Base-by-base conservation (phyloP, 1,140 invertebrate species). In the Elymnias hypermnestra region DNA sequence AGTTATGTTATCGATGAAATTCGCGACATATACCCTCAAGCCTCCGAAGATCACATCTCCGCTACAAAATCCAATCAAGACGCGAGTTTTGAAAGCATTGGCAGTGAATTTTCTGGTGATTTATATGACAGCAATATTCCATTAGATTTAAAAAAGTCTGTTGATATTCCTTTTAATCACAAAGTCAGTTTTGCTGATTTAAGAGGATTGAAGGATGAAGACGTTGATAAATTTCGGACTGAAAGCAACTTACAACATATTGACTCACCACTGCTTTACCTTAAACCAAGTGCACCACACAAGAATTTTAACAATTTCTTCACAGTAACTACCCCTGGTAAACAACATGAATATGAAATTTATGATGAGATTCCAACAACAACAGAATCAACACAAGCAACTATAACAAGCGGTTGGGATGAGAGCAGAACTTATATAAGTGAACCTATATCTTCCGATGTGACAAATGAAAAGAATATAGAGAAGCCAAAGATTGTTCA, bases 401-500 rank as follows among this genome's bases (percentile, higher is more conserved):
- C 66, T 6, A 15, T 52, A 31, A 44, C 49, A 15, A 61, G 38
- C 48, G 51, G 35, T 40, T 78, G 67, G 65, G 63, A 77, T 28
- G 64, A 69, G 40, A 75, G 48, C 47, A 60, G 49, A 57, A 79
- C 17, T 54, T 79, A 65, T 44, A 67, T 60, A 46, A 59, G 52
- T 36, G 56, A 70, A 45, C 64, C 68, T 26, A 56, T 38, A 61
- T 73, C 35, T 47, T 58, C 60, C 5, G 60, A 72, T 35, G 53
- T 48, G 14, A 59, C 68, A 17, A 57, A 54, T 29, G 56, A 71
- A 46, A 45, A 67, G 64, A 61, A 38, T 46, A 33, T 4, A 64
- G 62, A 35, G 59, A 75, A 45, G n/a, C 74, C 86, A n/a, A 90
- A 89, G 68, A 78, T 91, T 72, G 87, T 92, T 7, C 93, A 94